These are phyloP conservation scores for Habrosyne pyritoides DNA, from an alignment of 2,888 invertebrate genomes.

Conservation along the genomic window DNA sequence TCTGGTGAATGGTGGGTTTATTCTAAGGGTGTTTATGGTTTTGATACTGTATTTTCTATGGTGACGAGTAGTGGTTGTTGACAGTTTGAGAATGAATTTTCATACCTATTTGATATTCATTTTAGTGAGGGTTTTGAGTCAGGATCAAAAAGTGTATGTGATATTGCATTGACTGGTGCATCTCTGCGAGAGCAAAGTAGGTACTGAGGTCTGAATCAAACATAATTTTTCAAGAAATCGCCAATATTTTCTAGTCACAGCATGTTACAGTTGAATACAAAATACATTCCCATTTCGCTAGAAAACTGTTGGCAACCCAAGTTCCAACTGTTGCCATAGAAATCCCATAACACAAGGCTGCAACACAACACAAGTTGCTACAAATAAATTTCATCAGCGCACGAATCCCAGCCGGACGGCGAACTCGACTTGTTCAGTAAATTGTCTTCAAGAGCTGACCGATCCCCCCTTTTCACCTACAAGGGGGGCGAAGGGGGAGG, in stretches of 20 bases:
- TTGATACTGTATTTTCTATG: conserved; percentile 4
- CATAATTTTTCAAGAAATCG: conserved; percentile 26
- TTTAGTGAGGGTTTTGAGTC: too few relatives aligned
- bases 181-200: too few relatives aligned
- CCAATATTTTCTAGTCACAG: conserved; percentile 19
- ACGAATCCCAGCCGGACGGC: conserved; percentile 68
- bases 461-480: conserved; percentile 58
- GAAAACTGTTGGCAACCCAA: conserved; percentile 39
- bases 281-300: conserved; percentile 38
- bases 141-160: too few relatives aligned
- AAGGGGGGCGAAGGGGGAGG: conserved; percentile 47
- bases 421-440: conserved; percentile 74
- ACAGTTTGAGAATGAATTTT: neutral
- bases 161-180: too few relatives aligned
- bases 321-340: conserved; percentile 50
- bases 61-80: neutral
- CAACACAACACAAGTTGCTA: conserved; percentile 63
- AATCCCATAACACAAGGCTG: conserved; percentile 60
- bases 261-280: conserved; percentile 30
- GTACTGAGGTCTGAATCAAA: neutral
- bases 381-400: conserved; percentile 78
- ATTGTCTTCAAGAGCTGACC: conserved; percentile 83
- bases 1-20: conserved; percentile 37
- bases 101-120: too few relatives aligned
- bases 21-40: conserved; percentile 19